Conservation (phyloP, 2,888 invertebrate genomes). For the Ernsta delagoae region DNA sequence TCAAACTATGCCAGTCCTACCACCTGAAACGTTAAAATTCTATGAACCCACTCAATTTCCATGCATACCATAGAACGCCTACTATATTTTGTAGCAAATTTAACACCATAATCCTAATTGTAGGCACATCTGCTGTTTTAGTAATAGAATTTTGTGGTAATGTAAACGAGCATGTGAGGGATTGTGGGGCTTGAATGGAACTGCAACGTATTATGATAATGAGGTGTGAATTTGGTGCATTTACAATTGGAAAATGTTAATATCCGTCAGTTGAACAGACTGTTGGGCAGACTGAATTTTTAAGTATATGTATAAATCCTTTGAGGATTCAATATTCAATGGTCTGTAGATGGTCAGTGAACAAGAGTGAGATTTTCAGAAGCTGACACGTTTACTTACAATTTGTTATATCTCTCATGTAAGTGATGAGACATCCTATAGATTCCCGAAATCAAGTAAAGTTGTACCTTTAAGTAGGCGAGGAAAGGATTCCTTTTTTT, state of each 20-base stretch:
- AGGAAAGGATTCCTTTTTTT: too few relatives aligned
- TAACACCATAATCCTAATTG: constrained; percentile 12
- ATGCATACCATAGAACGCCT: not conserved
- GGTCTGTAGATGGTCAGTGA: too few relatives aligned
- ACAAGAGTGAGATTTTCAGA: too few relatives aligned
- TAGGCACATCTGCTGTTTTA: constrained; percentile 1
- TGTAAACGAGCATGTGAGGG: not conserved
- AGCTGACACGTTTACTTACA: too few relatives aligned
- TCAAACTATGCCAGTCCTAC: not conserved
- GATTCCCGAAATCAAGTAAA: too few relatives aligned
- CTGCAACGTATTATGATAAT: constrained; percentile 8
- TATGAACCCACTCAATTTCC: not conserved
- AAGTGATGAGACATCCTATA: too few relatives aligned
- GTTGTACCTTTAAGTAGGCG: too few relatives aligned
- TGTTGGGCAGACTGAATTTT: not conserved
- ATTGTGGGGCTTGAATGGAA: not conserved
- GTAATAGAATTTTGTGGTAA: constrained; percentile 14
- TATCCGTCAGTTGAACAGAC: not conserved
- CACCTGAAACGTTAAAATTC: not conserved
- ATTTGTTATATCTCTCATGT: too few relatives aligned
- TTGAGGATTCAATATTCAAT: too few relatives aligned
- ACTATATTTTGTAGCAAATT: constrained; percentile 13
- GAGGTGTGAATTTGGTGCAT: not conserved
- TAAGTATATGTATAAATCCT: too few relatives aligned
- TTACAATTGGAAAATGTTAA: not conserved